Evolutionary conservation across 2,797 vertebrate genomes (phyloP), one percentile per base, ranked within the genome.

Genomic region (Dallia pectoralis): DNA sequence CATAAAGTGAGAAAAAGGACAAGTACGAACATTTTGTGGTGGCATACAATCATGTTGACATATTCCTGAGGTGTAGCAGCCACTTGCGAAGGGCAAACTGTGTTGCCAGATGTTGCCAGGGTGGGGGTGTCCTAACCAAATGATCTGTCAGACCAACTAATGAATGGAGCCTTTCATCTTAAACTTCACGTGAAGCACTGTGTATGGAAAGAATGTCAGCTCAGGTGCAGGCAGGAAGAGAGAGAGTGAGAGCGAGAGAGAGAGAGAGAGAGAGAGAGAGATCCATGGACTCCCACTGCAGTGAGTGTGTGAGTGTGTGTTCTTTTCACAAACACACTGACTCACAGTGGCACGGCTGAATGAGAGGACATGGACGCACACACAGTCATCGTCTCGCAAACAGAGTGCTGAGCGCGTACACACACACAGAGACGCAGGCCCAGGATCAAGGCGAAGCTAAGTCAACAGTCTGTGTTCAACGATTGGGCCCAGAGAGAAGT

Each of bases 141-240:
- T 76, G 73, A 82, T 86, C 76, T 44, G 30, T 83, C 27, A 77
- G 75, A 76, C n/a, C 81, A 76, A n/a, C 81, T 89, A 85, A 90
- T 92, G 90, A 92, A 92, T 91, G 86, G 85, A 87, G 72, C 86
- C 88, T 90, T 92, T 92, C 87, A 89, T 89, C 88, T 89, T 33
- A 15, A 84, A 80, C 83, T 77, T 65, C 88, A 87, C 73, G 73
- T 85, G 81, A 90, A 82, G 78, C 83, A 77, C 82, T 84, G 84
- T 16, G 25, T 22, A 59, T 68, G 62, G 64, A 67, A 33, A 62
- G 33, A 47, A 75, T 33, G 48, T 70, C 36, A 82, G 88, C 81
- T 77, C 49, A 33, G 59, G 56, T 25, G 27, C 33, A 18, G 30
- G 40, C 29, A 51, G 40, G 25, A 66, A 67, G 51, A 33, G 33